phyloP scores from a whole-genome alignment of 1,140 invertebrate species.

The Maconellicoccus hirsutus region DNA sequence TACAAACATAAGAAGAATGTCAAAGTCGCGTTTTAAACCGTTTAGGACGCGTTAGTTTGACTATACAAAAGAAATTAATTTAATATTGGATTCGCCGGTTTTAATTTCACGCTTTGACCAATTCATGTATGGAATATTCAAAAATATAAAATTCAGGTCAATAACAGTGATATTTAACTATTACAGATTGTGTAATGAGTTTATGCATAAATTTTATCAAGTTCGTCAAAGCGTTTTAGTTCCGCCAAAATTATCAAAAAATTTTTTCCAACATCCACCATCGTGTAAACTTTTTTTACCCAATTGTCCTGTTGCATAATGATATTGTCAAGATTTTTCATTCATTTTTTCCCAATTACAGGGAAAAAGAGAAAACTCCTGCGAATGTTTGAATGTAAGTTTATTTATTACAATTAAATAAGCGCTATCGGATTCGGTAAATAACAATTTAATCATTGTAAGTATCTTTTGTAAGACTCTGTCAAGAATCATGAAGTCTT shows the following conservation, averaged over 20 bases:
- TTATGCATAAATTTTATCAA: conserved; percentile 5
- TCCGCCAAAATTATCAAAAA: conserved; percentile 4
- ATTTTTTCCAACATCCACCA: neutral
- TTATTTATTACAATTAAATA: no score
- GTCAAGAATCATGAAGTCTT: no score
- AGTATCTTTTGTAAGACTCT: no score
- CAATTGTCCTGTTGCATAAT: no score
- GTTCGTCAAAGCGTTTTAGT: neutral
- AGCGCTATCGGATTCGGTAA: no score
- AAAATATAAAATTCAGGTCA: neutral
- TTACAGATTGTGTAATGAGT: neutral
- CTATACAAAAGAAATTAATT: conserved; percentile 10
- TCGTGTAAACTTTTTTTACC: no score
- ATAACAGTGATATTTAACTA: neutral
- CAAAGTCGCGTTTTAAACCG: neutral
- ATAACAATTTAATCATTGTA: no score
- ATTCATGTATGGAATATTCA: neutral
- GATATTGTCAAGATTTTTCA: no score
- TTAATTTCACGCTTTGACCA: neutral
- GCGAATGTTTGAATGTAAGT: no score
- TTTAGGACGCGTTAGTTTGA: neutral
- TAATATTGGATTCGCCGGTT: neutral
- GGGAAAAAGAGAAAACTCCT: no score
- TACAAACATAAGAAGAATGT: neutral
- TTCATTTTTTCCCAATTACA: no score